Conservation (phyloP, 2,113 vertebrate genomes). For the Drymodes brunneopygia region DNA sequence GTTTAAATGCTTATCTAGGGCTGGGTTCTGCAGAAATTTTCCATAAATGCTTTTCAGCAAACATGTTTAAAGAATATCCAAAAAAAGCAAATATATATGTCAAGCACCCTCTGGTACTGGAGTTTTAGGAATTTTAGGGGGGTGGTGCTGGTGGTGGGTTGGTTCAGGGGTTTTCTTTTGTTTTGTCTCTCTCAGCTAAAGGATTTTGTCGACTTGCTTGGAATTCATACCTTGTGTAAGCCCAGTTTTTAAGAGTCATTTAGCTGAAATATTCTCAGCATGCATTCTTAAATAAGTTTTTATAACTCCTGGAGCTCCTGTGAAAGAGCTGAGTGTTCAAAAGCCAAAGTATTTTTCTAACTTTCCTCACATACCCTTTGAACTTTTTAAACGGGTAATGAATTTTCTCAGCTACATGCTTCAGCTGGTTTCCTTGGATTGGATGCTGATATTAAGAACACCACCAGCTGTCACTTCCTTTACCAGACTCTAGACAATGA, state of each 20-base stretch:
- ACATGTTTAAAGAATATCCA: not conserved
- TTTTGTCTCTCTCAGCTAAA: not conserved
- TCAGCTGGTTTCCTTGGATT: conserved; percentile 47
- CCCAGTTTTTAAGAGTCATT: not conserved
- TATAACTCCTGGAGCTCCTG: not conserved
- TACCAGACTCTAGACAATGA: conserved; percentile 29
- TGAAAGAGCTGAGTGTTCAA: not conserved
- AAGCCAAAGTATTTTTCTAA: not conserved
- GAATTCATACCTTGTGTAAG: not conserved
- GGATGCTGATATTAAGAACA: conserved; percentile 41
- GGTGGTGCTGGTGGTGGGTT: not conserved
- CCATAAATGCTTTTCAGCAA: not conserved
- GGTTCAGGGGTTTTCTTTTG: fast-evolving
- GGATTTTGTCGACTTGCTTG: not conserved
- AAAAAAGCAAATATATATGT: not conserved
- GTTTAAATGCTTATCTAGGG: not conserved
- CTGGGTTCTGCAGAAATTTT: not conserved
- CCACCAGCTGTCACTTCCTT: conserved; percentile 39
- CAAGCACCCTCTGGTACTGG: not conserved
- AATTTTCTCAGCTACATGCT: conserved; percentile 22
- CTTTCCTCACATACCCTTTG: conserved; percentile 22
- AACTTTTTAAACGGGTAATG: conserved; percentile 35
- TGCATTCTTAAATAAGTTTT: not conserved
- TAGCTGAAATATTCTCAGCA: not conserved
- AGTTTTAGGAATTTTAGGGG: not conserved